Percentiles rank a stretch among this genome's conserved stretches.
phyloP scores from a whole-genome alignment of 2,888 invertebrate genomes.

The Auanema sp. region DNA sequence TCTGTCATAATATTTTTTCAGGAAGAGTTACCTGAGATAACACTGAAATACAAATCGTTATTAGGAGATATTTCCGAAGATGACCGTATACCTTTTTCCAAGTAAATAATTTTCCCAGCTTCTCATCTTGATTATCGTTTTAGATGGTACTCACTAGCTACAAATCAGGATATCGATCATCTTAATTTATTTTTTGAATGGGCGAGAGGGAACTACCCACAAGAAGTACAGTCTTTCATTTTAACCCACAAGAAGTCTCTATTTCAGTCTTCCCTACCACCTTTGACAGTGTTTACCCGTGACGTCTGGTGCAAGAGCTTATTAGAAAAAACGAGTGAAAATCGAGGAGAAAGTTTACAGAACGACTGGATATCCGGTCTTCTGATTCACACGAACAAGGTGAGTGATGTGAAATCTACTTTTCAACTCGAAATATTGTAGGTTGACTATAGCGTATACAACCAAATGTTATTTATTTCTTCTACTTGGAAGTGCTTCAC shows the following conservation, averaged over 20 bases:
- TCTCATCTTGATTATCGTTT: too few species aligned
- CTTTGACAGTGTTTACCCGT: background rate
- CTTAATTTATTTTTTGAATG: constrained; percentile 12
- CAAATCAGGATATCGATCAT: constrained; percentile 9
- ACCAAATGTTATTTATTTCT: too few species aligned
- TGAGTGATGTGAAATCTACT: background rate
- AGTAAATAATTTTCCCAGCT: too few species aligned
- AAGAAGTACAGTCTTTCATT: background rate
- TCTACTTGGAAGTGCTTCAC: too few species aligned
- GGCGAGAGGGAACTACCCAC: constrained; percentile 3
- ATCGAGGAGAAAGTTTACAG: background rate
- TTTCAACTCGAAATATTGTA: too few species aligned
- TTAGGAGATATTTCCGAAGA: constrained; percentile 4
- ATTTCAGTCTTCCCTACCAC: background rate
- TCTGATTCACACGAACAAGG: constrained; percentile 1
- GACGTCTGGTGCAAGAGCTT: background rate
- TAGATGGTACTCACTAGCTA: constrained; percentile 16
- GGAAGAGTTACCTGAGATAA: constrained; percentile 13
- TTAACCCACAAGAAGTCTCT: background rate
- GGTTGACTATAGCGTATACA: too few species aligned
- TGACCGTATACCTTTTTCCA: too few species aligned
- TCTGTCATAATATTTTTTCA: too few species aligned
- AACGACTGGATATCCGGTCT: constrained; percentile 18
- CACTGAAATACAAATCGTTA: constrained; percentile 18
- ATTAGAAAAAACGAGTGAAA: background rate